These are phyloP conservation scores for Lycaon pictus DNA, from an alignment of 2,113 vertebrate species.

Conservation along the genomic window DNA sequence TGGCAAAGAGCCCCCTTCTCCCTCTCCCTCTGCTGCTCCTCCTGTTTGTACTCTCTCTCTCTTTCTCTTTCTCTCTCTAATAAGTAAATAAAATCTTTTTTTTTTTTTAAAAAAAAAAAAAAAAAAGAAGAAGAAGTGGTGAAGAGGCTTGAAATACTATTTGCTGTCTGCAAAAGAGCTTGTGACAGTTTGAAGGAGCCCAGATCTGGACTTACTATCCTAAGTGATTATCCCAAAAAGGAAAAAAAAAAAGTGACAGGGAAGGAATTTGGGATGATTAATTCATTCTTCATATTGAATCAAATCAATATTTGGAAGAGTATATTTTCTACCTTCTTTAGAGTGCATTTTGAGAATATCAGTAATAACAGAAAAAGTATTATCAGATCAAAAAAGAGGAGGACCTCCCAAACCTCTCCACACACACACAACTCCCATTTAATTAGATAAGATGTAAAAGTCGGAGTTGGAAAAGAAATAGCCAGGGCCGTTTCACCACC, in stretches of 20 bases:
- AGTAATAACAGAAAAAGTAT: not conserved
- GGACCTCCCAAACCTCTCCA: not conserved
- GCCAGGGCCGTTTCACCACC: not conserved
- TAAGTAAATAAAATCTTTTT: too few species aligned
- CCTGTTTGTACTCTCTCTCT: too few species aligned
- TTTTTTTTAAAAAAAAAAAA: too few species aligned
- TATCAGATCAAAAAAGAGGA: not conserved
- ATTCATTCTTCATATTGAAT: constrained; percentile 50
- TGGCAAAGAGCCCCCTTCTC: too few species aligned
- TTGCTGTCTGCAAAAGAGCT: not conserved
- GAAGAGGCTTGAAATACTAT: not conserved
- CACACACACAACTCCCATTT: not conserved
- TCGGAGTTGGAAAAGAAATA: not conserved
- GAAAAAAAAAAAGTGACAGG: not conserved
- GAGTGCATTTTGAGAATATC: not conserved
- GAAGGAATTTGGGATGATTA: constrained; percentile 9
- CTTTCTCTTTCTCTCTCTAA: too few species aligned
- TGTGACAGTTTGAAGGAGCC: not conserved
- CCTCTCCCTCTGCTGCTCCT: too few species aligned
- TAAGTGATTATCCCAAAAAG: not conserved
- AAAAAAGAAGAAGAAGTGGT: too few species aligned
- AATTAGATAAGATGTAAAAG: not conserved
- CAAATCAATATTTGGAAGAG: constrained; percentile 34
- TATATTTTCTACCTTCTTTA: not conserved
- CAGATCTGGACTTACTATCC: not conserved